phyloP scores from a whole-genome alignment of 2,888 invertebrate genomes.

The Nipponacmea schrenckii region DNA sequence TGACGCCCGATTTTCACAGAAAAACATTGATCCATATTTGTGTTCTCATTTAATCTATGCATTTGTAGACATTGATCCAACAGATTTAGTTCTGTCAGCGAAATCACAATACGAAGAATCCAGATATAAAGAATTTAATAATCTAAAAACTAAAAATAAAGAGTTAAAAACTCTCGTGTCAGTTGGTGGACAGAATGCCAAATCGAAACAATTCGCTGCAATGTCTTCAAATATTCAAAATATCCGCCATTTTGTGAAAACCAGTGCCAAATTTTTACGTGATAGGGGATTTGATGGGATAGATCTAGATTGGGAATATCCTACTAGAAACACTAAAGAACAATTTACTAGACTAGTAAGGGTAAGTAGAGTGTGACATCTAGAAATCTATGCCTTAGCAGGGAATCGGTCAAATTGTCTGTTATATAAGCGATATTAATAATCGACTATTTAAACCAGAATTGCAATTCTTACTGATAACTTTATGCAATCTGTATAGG shows the following conservation, averaged over 20 bases:
- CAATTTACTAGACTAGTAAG: background rate
- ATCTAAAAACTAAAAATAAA: slow-evolving; percentile 9
- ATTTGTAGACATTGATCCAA: slow-evolving; percentile 13
- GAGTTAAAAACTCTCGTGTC: slow-evolving; percentile 12
- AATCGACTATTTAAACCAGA: too few species aligned
- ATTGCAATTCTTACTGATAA: too few species aligned
- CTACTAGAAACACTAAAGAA: slow-evolving; percentile 6
- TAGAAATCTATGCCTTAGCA: too few species aligned
- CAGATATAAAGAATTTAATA: slow-evolving; percentile 14
- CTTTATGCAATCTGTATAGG: too few species aligned
- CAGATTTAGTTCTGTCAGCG: background rate
- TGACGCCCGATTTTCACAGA: slow-evolving; percentile 7
- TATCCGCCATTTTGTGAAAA: slow-evolving; percentile 11
- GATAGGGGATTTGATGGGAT: slow-evolving; percentile 18
- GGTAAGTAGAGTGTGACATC: background rate
- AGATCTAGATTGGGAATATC: slow-evolving; percentile 22
- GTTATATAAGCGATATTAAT: too few species aligned
- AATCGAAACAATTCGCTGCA: background rate
- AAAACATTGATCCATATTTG: slow-evolving; percentile 15
- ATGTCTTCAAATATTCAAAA: slow-evolving; percentile 3
- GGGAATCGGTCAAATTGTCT: too few species aligned
- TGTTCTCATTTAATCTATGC: slow-evolving; percentile 22
- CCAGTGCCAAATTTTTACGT: slow-evolving; percentile 13
- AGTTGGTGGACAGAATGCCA: slow-evolving; percentile 10
- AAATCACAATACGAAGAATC: background rate